A percentile compares a stretch with the other conserved stretches of the same genome.
Evolutionary conservation across 2,888 invertebrate species (phyloP).

Genomic region (Xylota sylvarum): DNA sequence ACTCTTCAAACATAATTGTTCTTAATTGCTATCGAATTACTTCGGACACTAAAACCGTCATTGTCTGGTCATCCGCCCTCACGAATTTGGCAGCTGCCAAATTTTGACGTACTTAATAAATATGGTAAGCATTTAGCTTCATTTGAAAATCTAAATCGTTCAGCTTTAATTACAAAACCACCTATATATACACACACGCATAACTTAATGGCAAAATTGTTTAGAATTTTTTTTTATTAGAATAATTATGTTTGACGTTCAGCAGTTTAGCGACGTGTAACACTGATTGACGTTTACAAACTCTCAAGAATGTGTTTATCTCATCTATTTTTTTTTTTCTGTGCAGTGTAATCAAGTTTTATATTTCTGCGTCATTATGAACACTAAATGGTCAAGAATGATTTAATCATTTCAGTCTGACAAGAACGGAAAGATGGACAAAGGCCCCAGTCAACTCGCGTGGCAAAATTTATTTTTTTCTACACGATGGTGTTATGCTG

Average conservation of each 20-base stretch:
- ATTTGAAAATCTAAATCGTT: neutral
- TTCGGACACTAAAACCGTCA: neutral
- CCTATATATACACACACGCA: neutral
- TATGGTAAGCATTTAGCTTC: neutral
- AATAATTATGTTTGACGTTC: neutral
- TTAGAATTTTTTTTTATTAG: slow-evolving; percentile 9
- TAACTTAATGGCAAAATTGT: slow-evolving; percentile 10
- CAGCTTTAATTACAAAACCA: neutral
- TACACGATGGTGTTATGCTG: slow-evolving; percentile 32
- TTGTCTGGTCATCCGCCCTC: neutral
- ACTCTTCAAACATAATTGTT: neutral
- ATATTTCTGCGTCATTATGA: neutral
- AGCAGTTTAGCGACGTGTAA: slow-evolving; percentile 18
- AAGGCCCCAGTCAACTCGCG: slow-evolving; percentile 38
- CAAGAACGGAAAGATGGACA: slow-evolving; percentile 3
- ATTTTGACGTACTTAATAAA: neutral
- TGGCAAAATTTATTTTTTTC: slow-evolving; percentile 31
- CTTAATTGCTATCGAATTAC: neutral
- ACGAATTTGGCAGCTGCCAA: slow-evolving; percentile 9
- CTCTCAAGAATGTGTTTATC: slow-evolving; percentile 32
- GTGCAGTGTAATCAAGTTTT: slow-evolving; percentile 7
- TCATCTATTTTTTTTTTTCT: slow-evolving; percentile 28
- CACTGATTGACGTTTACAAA: slow-evolving; percentile 45
- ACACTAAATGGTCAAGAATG: slow-evolving; percentile 35
- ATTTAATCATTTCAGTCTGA: slow-evolving; percentile 41